Evolutionary conservation across 2,113 vertebrate genomes (phyloP).

Genomic region (Zosterops hypoxanthus): DNA sequence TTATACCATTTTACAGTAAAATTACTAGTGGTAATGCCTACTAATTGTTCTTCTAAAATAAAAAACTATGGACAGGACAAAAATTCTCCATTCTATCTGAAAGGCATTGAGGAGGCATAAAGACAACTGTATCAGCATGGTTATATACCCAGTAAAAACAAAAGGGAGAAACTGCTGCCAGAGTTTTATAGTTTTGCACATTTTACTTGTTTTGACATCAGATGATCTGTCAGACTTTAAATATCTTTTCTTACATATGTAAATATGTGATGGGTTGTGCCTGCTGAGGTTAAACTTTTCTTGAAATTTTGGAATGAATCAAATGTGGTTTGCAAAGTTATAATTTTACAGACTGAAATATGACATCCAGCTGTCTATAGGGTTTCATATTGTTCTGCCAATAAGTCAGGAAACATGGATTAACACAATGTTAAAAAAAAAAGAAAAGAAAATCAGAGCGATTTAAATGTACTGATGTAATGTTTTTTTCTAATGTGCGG

Average conservation of each 20-base stretch:
- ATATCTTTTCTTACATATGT: neutral
- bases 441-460: neutral
- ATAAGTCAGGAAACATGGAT: neutral
- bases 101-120: neutral
- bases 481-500: neutral
- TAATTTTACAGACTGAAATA: neutral
- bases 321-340: neutral
- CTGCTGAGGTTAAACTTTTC: neutral
- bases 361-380: neutral
- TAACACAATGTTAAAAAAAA: neutral
- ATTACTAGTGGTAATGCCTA: neutral
- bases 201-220: neutral
- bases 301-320: neutral
- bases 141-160: neutral
- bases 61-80: neutral
- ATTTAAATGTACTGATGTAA: constrained; percentile 32
- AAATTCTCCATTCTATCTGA: neutral
- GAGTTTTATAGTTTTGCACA: neutral
- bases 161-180: neutral
- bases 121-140: neutral
- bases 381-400: neutral
- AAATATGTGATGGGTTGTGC: neutral
- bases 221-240: neutral
- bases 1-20: neutral
- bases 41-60: neutral